phyloP scores from a whole-genome alignment of 1,140 invertebrate genomes.

The Wasmannia auropunctata region DNA sequence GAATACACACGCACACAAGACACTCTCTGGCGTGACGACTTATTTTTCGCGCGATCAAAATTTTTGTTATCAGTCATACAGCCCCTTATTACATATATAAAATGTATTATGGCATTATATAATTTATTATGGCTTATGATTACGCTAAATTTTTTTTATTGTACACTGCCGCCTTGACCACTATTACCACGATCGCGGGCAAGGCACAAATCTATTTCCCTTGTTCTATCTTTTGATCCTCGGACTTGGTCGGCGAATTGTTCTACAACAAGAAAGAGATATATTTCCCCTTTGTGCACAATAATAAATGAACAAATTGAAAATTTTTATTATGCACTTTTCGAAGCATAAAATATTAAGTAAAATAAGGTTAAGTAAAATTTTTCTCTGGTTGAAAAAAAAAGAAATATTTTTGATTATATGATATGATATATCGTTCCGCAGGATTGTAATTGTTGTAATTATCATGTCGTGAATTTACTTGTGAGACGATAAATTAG shows the following conservation, averaged over 20 bases:
- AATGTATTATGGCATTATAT: constrained; percentile 83
- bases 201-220: constrained; percentile 46
- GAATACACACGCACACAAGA: constrained; percentile 42
- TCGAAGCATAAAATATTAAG: background rate
- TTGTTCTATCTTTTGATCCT: constrained; percentile 31
- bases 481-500: constrained; percentile 53
- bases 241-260: background rate
- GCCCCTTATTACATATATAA: constrained; percentile 80
- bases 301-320: background rate
- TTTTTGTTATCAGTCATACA: constrained; percentile 76
- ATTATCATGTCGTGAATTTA: constrained; percentile 24
- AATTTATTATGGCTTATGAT: constrained; percentile 84
- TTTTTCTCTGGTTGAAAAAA: background rate
- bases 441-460: constrained; percentile 17
- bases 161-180: constrained; percentile 80
- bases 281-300: background rate
- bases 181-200: constrained; percentile 26
- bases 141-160: constrained; percentile 78
- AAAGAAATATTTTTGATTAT: background rate
- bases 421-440: background rate
- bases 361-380: background rate
- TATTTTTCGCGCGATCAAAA: constrained; percentile 48
- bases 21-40: background rate
- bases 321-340: background rate
- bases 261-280: background rate